A percentile compares a stretch with the other conserved stretches of the same genome.
Evolutionary conservation across 2,113 vertebrate species (phyloP).

Genomic region (Chlamydotis undulata): DNA sequence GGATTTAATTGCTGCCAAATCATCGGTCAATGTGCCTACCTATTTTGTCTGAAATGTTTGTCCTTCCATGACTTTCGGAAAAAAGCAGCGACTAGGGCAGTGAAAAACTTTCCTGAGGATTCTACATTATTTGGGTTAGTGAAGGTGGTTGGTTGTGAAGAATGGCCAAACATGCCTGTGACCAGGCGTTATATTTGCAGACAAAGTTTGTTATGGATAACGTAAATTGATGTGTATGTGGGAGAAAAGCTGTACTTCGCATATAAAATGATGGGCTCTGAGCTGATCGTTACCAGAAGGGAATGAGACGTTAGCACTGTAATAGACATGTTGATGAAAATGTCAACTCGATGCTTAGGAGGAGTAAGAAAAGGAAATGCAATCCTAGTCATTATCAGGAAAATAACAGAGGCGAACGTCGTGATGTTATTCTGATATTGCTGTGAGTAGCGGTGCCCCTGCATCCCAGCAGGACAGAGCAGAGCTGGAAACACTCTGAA

Average conservation of each 20-base stretch:
- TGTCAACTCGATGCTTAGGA: neutral
- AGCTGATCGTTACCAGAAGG: neutral
- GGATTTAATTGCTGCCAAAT: neutral
- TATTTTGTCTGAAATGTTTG: neutral
- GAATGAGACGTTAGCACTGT: neutral
- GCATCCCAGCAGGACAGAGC: neutral
- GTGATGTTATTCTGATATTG: neutral
- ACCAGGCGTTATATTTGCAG: neutral
- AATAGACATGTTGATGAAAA: neutral
- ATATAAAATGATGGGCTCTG: fast-evolving
- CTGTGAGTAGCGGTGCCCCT: neutral
- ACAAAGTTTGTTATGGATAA: neutral
- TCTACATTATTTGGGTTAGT: fast-evolving
- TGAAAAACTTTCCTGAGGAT: neutral
- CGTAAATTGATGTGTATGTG: neutral
- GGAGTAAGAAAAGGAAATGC: neutral
- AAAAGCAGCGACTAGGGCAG: neutral
- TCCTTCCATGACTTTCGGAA: neutral
- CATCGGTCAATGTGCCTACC: neutral
- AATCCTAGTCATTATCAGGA: neutral
- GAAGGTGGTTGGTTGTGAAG: neutral
- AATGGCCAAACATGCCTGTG: neutral
- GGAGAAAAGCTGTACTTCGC: neutral
- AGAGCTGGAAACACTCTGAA: neutral
- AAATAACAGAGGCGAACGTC: neutral